Percentiles rank a stretch among this genome's conserved stretches.
These are phyloP conservation scores for Gopherus evgoodei DNA, from an alignment of 2,113 vertebrate species.

Conservation along the genomic window DNA sequence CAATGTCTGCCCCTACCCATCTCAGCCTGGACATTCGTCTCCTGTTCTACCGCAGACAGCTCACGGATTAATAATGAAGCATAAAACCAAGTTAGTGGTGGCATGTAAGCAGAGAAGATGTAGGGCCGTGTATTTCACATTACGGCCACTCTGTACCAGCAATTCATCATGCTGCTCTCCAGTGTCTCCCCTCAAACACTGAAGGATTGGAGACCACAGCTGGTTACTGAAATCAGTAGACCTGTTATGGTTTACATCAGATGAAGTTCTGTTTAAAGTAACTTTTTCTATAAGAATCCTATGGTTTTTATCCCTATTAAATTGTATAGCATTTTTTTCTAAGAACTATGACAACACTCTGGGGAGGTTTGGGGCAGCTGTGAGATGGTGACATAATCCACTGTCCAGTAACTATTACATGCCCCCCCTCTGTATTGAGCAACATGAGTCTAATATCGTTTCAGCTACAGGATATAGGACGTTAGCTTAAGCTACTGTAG, in stretches of 20 bases:
- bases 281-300: not conserved
- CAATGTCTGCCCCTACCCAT: conserved; percentile 39
- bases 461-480: not conserved
- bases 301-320: not conserved
- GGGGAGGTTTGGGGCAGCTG: not conserved
- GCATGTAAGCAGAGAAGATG: conserved; percentile 37
- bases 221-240: not conserved
- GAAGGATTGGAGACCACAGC: conserved; percentile 7
- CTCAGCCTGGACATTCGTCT: conserved; percentile 60
- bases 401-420: not conserved
- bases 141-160: conserved; percentile 24
- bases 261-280: not conserved
- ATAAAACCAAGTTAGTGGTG: conserved; percentile 68
- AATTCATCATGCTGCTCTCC: conserved; percentile 34
- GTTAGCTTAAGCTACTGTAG: not conserved
- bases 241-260: not conserved
- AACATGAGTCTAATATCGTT: not conserved
- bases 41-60: conserved; percentile 63
- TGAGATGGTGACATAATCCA: not conserved
- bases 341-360: not conserved
- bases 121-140: conserved; percentile 51
- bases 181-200: not conserved
- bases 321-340: not conserved
- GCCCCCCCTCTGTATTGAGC: not conserved
- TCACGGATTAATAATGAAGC: conserved; percentile 74